These are phyloP conservation scores for Trichechus manatus DNA, from an alignment of 2,113 vertebrate genomes.

Conservation along the genomic window DNA sequence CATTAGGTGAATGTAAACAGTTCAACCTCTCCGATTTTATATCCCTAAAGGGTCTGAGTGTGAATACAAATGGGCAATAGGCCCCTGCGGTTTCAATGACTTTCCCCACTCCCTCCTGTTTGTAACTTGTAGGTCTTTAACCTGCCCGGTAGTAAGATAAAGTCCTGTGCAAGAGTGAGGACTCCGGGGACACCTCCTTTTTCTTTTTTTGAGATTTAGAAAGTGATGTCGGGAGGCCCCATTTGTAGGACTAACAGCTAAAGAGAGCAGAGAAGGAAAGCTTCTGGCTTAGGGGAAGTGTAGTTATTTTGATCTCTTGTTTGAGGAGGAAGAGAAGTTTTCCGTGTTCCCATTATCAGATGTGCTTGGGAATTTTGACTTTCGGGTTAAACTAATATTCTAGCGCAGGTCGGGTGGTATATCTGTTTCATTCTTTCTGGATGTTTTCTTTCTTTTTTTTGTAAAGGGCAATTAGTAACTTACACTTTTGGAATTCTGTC, in stretches of 20 bases:
- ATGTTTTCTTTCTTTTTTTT: neutral
- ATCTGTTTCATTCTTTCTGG: neutral
- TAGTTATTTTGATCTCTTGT: slow-evolving; percentile 1
- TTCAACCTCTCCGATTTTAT: slow-evolving; percentile 67
- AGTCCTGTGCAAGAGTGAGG: neutral
- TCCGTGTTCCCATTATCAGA: neutral
- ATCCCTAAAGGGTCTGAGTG: slow-evolving; percentile 68
- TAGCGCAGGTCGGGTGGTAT: neutral
- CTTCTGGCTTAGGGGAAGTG: neutral
- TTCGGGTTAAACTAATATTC: neutral
- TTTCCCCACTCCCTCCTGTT: slow-evolving; percentile 47
- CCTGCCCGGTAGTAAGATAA: slow-evolving; percentile 3
- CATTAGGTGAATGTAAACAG: slow-evolving; percentile 76
- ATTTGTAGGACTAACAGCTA: neutral
- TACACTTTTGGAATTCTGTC: neutral
- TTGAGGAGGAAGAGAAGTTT: neutral
- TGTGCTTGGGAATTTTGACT: neutral
- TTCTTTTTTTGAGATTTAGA: neutral
- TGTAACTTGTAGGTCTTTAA: slow-evolving; percentile 78
- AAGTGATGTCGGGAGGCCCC: neutral
- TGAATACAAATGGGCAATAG: slow-evolving; percentile 80
- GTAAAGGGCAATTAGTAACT: neutral
- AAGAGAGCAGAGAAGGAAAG: neutral
- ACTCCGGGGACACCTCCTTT: neutral
- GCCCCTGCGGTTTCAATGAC: slow-evolving; percentile 80